These are phyloP conservation scores for Aphelenchoides avenae DNA, from an alignment of 1,140 invertebrate species.

Conservation along the genomic window DNA sequence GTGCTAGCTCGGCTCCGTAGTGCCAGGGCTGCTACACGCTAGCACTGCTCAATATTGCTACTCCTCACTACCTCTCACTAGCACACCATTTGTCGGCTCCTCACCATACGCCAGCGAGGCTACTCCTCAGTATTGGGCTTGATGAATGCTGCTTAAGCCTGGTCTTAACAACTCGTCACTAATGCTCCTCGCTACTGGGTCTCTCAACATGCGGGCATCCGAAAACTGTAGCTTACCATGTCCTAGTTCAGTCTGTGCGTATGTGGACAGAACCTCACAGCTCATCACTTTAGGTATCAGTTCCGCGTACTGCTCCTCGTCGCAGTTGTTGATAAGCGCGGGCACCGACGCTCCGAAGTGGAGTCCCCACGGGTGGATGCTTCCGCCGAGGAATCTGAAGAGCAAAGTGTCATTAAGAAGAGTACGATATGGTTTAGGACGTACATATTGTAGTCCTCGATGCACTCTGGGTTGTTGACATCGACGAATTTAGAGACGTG, in stretches of 20 bases:
- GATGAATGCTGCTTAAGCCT: background rate
- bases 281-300: conserved; percentile 78
- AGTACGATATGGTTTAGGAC: no score
- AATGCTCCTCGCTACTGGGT: no score
- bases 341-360: conserved; percentile 21
- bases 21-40: no score
- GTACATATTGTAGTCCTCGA: no score
- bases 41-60: no score
- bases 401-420: no score
- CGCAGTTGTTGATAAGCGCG: conserved; percentile 59
- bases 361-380: conserved; percentile 15
- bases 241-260: conserved; percentile 81
- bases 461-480: no score
- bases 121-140: background rate
- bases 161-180: no score
- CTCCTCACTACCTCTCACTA: no score
- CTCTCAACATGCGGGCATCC: background rate
- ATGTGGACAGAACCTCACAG: conserved; percentile 80
- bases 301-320: conserved; percentile 75
- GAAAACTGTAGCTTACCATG: background rate
- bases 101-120: conserved; percentile 14
- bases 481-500: no score
- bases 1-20: no score
- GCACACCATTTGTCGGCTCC: no score
- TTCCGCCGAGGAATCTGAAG: conserved; percentile 16